These are phyloP conservation scores for Tupaia tana DNA, from an alignment of 2,113 vertebrate species.

Conservation along the genomic window DNA sequence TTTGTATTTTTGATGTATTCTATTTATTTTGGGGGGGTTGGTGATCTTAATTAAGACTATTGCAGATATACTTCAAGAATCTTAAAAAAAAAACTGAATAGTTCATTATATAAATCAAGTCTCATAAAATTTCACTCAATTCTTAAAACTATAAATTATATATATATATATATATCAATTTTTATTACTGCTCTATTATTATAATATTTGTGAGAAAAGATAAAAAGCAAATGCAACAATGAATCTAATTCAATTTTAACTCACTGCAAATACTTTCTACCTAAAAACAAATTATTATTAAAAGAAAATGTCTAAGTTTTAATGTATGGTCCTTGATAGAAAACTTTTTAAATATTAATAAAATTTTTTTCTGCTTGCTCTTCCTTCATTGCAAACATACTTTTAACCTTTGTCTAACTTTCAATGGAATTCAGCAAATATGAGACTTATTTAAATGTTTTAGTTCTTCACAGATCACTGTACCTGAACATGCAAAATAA, in stretches of 20 bases:
- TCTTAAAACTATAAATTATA: not conserved
- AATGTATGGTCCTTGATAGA: not conserved
- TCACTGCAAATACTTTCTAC: not conserved
- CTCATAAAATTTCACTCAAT: constrained; percentile 32
- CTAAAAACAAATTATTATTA: constrained; percentile 29
- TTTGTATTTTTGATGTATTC: not conserved
- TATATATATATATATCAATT: not conserved
- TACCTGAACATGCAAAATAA: constrained; percentile 15
- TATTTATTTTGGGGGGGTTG: not conserved
- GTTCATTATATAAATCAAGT: constrained; percentile 8
- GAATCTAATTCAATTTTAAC: not conserved
- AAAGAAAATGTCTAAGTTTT: constrained; percentile 43
- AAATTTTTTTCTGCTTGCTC: not conserved
- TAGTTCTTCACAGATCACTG: constrained; percentile 16
- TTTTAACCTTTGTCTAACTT: constrained; percentile 8
- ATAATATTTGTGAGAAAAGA: not conserved
- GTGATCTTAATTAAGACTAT: constrained; percentile 4
- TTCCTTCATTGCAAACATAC: constrained; percentile 44
- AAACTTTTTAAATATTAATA: not conserved
- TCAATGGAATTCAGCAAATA: constrained; percentile 18
- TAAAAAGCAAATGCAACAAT: constrained; percentile 20
- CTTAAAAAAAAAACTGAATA: constrained; percentile 29
- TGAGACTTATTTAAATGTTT: constrained; percentile 34
- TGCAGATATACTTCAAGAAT: not conserved
- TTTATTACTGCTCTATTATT: not conserved